phyloP scores from a whole-genome alignment of 2,888 invertebrate species.

The Spialia ferax region DNA sequence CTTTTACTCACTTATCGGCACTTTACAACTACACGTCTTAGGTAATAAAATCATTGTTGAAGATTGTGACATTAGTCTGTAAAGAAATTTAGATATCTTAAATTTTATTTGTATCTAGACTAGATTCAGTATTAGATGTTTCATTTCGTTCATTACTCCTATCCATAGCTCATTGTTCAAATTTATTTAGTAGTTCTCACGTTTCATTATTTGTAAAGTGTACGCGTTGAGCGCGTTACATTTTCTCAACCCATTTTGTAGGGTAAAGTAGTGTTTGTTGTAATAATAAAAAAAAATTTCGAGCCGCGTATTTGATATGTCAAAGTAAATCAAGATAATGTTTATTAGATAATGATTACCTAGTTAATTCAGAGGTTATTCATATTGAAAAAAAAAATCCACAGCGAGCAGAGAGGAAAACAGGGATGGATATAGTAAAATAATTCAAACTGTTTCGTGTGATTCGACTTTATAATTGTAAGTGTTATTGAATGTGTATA shows the following conservation, averaged over 20 bases:
- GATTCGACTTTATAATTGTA: constrained; percentile 79
- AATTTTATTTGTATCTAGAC: constrained; percentile 68
- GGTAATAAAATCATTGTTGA: constrained; percentile 76
- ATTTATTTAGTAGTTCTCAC: constrained; percentile 56
- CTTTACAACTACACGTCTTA: constrained; percentile 71
- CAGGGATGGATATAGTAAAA: constrained; percentile 81
- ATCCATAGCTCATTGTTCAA: constrained; percentile 54
- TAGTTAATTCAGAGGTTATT: constrained; percentile 81
- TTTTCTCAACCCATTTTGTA: constrained; percentile 78
- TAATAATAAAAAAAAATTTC: constrained; percentile 79
- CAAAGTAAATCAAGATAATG: constrained; percentile 85
- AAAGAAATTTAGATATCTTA: constrained; percentile 65
- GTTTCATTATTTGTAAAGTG: constrained; percentile 59
- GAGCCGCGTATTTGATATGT: constrained; percentile 87
- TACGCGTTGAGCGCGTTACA: constrained; percentile 54
- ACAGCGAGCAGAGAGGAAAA: constrained; percentile 85
- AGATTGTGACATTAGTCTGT: constrained; percentile 75
- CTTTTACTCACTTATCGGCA: constrained; percentile 80
- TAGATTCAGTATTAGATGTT: constrained; percentile 61
- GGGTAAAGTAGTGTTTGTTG: constrained; percentile 77
- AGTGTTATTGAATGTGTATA: constrained; percentile 84
- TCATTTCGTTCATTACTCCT: constrained; percentile 49
- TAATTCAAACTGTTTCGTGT: constrained; percentile 79
- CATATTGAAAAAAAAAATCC: constrained; percentile 71
- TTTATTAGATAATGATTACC: constrained; percentile 79